Conservation (phyloP, 2,113 vertebrate genomes). For the Thunnus maccoyii region DNA sequence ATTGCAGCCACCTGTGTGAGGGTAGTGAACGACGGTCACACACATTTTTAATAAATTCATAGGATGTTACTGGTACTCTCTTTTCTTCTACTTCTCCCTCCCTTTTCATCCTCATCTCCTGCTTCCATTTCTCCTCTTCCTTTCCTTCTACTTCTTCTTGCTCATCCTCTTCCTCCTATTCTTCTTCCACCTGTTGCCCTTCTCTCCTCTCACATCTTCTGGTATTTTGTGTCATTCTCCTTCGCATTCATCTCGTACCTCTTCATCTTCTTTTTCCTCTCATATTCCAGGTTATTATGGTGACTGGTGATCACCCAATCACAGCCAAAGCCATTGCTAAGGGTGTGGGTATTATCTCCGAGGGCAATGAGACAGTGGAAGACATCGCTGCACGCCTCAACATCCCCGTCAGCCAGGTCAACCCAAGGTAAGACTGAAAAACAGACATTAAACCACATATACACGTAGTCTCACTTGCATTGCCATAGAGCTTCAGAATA, state of each 20-base stretch:
- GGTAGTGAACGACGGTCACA: neutral
- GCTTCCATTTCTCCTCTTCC: too few relatives aligned
- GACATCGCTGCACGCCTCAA: conserved; percentile 94
- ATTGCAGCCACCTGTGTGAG: neutral
- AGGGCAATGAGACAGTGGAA: conserved; percentile 94
- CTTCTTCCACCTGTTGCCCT: neutral
- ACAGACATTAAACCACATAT: neutral
- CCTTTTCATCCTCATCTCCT: too few relatives aligned
- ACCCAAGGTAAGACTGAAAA: conserved; percentile 86
- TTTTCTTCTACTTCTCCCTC: too few relatives aligned
- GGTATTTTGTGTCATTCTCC: neutral
- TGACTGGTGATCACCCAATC: conserved; percentile 94
- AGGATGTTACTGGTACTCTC: neutral
- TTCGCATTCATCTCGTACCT: neutral
- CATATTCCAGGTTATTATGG: conserved; percentile 89
- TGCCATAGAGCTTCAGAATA: neutral
- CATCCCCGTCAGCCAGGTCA: conserved; percentile 93
- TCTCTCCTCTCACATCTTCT: neutral
- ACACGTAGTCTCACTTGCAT: neutral
- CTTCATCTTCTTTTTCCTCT: neutral
- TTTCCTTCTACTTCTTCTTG: neutral
- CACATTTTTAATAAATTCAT: neutral
- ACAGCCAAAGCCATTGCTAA: conserved; percentile 96
- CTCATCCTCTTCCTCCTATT: neutral
- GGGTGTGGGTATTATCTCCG: conserved; percentile 94